Evolutionary conservation across 2,113 vertebrate species (phyloP).

Genomic region (Campylomormyrus numenius): DNA sequence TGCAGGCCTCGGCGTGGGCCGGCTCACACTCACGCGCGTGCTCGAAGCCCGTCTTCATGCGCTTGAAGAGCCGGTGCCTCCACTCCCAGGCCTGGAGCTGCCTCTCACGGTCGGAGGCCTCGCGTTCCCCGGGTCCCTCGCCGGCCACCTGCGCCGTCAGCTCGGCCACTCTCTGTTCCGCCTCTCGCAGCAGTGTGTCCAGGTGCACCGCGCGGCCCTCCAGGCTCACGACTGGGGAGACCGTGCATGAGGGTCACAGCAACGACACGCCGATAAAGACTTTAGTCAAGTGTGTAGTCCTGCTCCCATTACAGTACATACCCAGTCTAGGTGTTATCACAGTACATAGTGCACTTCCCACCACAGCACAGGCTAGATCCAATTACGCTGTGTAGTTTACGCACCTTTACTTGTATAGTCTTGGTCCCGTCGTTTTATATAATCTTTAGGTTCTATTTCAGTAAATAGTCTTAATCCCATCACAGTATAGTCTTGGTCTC

Average conservation of each 20-base stretch:
- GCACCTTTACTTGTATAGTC: neutral
- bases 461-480: neutral
- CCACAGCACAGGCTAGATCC: neutral
- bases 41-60: constrained; percentile 84
- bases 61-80: constrained; percentile 78
- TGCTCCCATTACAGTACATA: neutral
- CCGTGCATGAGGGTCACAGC: neutral
- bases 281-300: neutral
- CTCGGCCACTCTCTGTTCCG: constrained; percentile 73
- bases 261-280: neutral
- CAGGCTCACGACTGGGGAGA: constrained; percentile 69
- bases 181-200: constrained; percentile 74
- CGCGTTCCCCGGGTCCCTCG: constrained; percentile 55
- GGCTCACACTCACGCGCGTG: constrained; percentile 71
- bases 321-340: neutral
- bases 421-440: neutral
- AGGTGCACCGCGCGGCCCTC: constrained; percentile 76
- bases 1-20: constrained; percentile 11
- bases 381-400: neutral
- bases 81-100: constrained; percentile 86
- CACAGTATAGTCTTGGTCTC: neutral
- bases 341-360: neutral
- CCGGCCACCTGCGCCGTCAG: constrained; percentile 67
- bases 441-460: neutral
- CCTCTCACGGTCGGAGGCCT: constrained; percentile 69